A percentile compares a stretch with the other conserved stretches of the same genome.
Evolutionary conservation across 1,140 invertebrate species (phyloP).

Genomic region (Zaprionus nigranus): DNA sequence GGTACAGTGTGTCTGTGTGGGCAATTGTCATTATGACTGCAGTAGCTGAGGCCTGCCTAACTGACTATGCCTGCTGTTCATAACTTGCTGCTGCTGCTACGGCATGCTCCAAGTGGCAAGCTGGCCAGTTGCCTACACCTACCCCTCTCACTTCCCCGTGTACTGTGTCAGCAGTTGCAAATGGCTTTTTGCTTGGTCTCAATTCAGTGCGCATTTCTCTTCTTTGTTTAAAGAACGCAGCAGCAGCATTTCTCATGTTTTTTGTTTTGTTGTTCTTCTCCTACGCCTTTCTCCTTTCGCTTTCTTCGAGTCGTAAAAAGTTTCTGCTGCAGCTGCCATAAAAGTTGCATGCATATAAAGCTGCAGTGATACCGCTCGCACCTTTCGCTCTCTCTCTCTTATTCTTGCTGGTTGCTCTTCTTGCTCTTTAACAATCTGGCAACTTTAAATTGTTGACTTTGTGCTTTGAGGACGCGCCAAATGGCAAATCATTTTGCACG

Average conservation of each 20-base stretch:
- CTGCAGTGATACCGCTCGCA: conserved; percentile 62
- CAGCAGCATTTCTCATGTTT: conserved; percentile 40
- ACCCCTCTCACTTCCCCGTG: background rate
- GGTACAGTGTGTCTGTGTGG: background rate
- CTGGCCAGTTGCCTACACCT: conserved; percentile 1
- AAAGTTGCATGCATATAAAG: conserved; percentile 73
- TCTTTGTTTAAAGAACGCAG: conserved; percentile 35
- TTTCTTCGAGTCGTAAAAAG: conserved; percentile 39
- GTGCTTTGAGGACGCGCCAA: conserved; percentile 51
- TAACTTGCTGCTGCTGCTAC: conserved; percentile 12
- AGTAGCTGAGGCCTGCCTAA: conserved; percentile 16
- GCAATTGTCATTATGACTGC: conserved; percentile 32
- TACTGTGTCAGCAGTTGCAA: conserved; percentile 5
- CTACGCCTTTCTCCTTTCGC: conserved; percentile 15
- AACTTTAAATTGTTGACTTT: conserved; percentile 62
- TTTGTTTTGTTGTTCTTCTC: conserved; percentile 14
- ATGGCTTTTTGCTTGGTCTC: background rate
- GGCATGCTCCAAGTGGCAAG: conserved; percentile 34
- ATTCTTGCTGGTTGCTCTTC: conserved; percentile 20
- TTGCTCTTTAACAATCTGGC: conserved; percentile 32
- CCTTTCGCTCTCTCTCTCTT: conserved; percentile 17
- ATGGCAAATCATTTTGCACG: conserved; percentile 68
- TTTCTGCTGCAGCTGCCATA: conserved; percentile 59
- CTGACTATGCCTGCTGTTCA: conserved; percentile 7
- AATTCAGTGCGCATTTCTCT: conserved; percentile 26